Base-by-base conservation (phyloP, 2,113 vertebrate genomes). In the Heterocephalus glaber region DNA sequence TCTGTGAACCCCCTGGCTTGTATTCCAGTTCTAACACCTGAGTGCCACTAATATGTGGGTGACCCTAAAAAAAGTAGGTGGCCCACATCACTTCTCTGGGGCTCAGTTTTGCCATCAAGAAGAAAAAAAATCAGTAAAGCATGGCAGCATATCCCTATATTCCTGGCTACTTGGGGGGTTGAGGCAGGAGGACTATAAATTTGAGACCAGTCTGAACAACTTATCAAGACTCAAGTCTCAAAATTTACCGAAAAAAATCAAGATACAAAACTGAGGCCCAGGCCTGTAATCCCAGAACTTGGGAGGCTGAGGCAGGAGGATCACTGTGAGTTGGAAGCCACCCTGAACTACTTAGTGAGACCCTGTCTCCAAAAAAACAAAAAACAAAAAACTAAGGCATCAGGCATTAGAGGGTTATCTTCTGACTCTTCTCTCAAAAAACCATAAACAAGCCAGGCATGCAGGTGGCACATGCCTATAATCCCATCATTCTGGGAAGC, bases 251-350 rank as follows among this genome's bases (percentile, higher is more conserved):
- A 79, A 79, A 79, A 52, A 33, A 35, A 28, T 35, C 47, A 35
- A 47, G 94, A 94, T 54, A 33, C 72, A 97, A 96, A 95, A 95
- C 19, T 83, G 61, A 95, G 54, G 47, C 5, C 47, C 56, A 58
- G 16, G 17, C 56, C 56, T 20, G 17, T 16, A 58, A 58, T 58
- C 56, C 56, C 56, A 58, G 3, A 16, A 58, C 5, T 58, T 58
- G 56, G 17, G 56, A 58, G 56, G 56, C 56, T 58, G 56, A 58
- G 56, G 56, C 56, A 58, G 17, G 56, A 58, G 56, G 56, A 58
- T 58, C 56, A 58, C 56, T 20, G 17, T 58, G 56, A 58, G 17
- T 58, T 58, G 4, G 17, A 58, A 17, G 56, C 56, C 56, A 58
- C 2, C 56, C 17, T 58, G 56, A 58, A 58, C 56, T 58, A 58